Evolutionary conservation across 2,113 vertebrate genomes (phyloP).

Genomic region (Amphilophus citrinellus): DNA sequence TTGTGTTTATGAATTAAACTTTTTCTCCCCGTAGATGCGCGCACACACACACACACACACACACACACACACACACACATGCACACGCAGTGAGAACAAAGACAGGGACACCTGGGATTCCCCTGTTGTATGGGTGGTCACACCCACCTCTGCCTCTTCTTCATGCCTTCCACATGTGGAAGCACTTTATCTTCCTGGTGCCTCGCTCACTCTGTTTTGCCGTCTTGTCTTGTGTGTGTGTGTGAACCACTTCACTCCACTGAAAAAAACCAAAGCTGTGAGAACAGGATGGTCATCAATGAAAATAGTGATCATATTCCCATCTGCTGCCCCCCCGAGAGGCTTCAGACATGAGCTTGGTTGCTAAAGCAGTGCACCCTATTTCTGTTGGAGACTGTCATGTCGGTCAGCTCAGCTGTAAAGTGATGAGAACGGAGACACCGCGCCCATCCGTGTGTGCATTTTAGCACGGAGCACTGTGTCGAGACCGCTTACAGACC

Average conservation of each 20-base stretch:
- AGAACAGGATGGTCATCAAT: slow-evolving; percentile 48
- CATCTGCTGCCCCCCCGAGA: neutral
- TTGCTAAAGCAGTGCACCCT: neutral
- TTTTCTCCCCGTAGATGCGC: no score
- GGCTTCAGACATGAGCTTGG: slow-evolving; percentile 1
- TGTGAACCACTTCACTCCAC: slow-evolving; percentile 33
- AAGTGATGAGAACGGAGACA: slow-evolving; percentile 24
- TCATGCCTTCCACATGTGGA: slow-evolving; percentile 79
- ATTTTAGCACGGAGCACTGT: neutral
- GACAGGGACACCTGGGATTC: slow-evolving; percentile 76
- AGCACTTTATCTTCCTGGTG: slow-evolving; percentile 74
- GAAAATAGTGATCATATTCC: slow-evolving; percentile 18
- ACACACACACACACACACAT: no score
- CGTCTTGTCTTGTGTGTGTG: slow-evolving; percentile 13
- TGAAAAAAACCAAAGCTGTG: slow-evolving; percentile 35
- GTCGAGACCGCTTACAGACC: neutral
- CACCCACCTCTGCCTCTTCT: slow-evolving; percentile 67
- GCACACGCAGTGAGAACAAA: slow-evolving; percentile 71
- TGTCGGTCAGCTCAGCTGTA: neutral
- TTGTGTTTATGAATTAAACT: no score
- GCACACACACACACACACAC: no score
- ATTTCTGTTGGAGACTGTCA: slow-evolving; percentile 3
- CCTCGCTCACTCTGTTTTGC: slow-evolving; percentile 7
- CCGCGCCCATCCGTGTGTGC: neutral
- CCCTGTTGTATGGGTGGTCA: slow-evolving; percentile 76